These are phyloP conservation scores for Heliconius aoede DNA, from an alignment of 2,888 invertebrate genomes.

Conservation along the genomic window DNA sequence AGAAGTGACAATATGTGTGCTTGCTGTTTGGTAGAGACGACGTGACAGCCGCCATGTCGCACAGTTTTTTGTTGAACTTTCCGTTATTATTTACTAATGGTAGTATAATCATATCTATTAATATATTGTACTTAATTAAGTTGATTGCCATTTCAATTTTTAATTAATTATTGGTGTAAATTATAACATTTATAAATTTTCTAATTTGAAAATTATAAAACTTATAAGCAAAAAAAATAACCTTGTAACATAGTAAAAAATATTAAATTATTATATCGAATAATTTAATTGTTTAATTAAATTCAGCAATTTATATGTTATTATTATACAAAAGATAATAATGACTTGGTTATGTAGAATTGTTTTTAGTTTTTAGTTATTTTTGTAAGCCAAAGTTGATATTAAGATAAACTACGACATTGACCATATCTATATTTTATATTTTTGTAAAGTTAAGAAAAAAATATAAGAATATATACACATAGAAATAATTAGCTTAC, in stretches of 20 bases:
- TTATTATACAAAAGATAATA: neutral
- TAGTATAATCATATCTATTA: neutral
- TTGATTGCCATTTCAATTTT: neutral
- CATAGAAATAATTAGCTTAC: slow-evolving; percentile 55
- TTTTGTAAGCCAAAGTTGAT: neutral
- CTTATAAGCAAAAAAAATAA: neutral
- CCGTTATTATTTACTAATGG: neutral
- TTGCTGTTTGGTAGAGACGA: slow-evolving; percentile 13
- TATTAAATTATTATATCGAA: neutral
- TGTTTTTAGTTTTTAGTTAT: neutral
- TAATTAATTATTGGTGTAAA: too few relatives aligned
- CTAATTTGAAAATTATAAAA: neutral
- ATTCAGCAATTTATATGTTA: neutral
- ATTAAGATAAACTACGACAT: slow-evolving; percentile 1
- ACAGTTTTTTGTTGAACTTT: neutral
- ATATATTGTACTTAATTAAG: neutral
- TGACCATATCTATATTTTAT: slow-evolving; percentile 1
- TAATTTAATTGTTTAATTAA: neutral
- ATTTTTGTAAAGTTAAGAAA: neutral
- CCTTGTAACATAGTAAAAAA: neutral
- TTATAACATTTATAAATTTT: neutral
- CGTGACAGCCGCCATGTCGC: slow-evolving; percentile 21
- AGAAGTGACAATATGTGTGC: neutral
- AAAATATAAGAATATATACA: slow-evolving; percentile 5
- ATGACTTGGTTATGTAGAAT: neutral